These are phyloP conservation scores for Dryas iulia DNA, from an alignment of 1,140 invertebrate species.

Conservation along the genomic window DNA sequence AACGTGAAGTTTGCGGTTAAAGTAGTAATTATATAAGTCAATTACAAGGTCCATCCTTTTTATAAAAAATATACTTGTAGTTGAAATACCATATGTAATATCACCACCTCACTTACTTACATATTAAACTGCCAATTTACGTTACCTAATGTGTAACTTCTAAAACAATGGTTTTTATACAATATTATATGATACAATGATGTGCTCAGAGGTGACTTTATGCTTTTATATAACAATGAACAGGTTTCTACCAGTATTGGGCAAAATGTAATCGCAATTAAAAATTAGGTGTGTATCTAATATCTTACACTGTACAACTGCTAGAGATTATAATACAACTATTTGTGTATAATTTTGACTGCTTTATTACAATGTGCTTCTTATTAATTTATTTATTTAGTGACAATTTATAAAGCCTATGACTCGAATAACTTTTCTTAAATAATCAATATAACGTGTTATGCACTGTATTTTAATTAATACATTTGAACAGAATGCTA, in stretches of 20 bases:
- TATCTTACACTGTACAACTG: neutral
- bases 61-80: slow-evolving; percentile 3
- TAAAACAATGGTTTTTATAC: neutral
- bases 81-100: neutral
- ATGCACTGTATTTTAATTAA: too few relatives aligned
- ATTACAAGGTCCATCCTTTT: slow-evolving; percentile 45
- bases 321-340: neutral
- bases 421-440: too few relatives aligned
- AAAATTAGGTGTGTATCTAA: neutral
- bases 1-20: neutral
- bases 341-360: neutral
- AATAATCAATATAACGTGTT: too few relatives aligned
- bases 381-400: neutral
- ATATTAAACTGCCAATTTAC: neutral
- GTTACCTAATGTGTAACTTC: neutral
- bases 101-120: neutral
- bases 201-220: neutral
- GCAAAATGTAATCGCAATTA: too few relatives aligned
- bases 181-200: neutral
- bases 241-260: too few relatives aligned
- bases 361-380: neutral
- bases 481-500: neutral
- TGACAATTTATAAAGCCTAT: too few relatives aligned
- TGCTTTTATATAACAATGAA: too few relatives aligned
- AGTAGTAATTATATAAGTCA: slow-evolving; percentile 26